Percentiles rank a stretch among this genome's conserved stretches.
These are phyloP conservation scores for Orthosia cruda DNA, from an alignment of 2,888 invertebrate genomes.

Conservation along the genomic window DNA sequence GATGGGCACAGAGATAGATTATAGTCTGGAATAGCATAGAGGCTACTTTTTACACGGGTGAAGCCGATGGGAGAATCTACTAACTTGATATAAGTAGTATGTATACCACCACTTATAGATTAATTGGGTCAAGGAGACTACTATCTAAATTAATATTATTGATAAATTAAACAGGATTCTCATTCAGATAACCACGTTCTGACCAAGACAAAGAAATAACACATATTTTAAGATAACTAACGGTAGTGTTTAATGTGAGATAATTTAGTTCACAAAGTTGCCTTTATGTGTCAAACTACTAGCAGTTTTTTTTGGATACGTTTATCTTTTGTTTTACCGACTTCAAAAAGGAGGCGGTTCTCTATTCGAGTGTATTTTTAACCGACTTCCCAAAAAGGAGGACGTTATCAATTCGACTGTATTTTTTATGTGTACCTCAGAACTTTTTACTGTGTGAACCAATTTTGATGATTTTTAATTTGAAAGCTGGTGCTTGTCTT, in stretches of 20 bases:
- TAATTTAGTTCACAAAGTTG: constrained; percentile 46
- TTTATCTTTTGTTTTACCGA: not conserved
- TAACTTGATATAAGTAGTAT: not conserved
- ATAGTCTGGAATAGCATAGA: too few species aligned
- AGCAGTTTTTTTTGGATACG: not conserved
- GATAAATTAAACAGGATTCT: constrained; percentile 25
- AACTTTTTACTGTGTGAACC: too few species aligned
- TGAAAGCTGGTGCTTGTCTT: too few species aligned
- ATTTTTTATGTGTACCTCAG: too few species aligned
- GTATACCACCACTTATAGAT: not conserved
- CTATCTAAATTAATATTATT: constrained; percentile 8
- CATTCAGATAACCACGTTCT: constrained; percentile 18
- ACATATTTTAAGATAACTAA: constrained; percentile 29
- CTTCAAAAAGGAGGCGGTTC: too few species aligned
- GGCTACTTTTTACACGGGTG: too few species aligned
- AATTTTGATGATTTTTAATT: too few species aligned
- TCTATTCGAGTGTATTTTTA: too few species aligned
- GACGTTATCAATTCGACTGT: too few species aligned
- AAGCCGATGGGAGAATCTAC: too few species aligned
- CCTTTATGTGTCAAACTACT: constrained; percentile 21
- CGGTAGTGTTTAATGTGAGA: constrained; percentile 25
- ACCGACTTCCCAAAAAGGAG: too few species aligned
- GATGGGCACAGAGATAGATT: too few species aligned
- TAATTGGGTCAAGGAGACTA: constrained; percentile 21
- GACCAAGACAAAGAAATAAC: constrained; percentile 44